phyloP scores from a whole-genome alignment of 2,797 vertebrate genomes.

The Rhynchonycteris naso region DNA sequence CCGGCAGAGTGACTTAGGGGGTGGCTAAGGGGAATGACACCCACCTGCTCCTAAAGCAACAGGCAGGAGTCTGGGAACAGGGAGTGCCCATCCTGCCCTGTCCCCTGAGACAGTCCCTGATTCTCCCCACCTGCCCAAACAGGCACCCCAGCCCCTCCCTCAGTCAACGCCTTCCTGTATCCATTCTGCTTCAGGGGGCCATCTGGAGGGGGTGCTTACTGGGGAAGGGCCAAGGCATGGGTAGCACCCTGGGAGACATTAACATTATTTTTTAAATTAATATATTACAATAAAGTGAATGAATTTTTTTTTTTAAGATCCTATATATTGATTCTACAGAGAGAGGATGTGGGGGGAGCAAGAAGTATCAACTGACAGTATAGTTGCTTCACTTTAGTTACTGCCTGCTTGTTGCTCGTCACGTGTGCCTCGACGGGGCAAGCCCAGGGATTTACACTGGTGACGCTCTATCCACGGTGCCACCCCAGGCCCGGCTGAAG shows the following conservation, averaged over 20 bases:
- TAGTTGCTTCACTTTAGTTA: too few species aligned
- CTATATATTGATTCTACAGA: too few species aligned
- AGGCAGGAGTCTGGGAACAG: not conserved
- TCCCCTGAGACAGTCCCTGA: slow-evolving; percentile 48
- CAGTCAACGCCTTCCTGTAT: slow-evolving; percentile 52
- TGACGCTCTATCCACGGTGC: too few species aligned
- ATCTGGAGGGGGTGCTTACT: not conserved
- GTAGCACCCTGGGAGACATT: not conserved
- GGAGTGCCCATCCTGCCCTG: not conserved
- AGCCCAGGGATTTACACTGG: too few species aligned
- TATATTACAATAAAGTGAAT: not conserved
- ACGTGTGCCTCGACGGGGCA: too few species aligned
- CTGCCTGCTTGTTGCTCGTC: too few species aligned
- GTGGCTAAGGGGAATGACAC: not conserved
- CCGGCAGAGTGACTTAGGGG: not conserved
- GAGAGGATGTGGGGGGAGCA: too few species aligned
- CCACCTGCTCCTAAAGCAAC: not conserved
- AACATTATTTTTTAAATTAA: not conserved
- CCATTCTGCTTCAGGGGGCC: not conserved
- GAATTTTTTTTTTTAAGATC: too few species aligned
- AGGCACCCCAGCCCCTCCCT: not conserved
- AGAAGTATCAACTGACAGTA: too few species aligned
- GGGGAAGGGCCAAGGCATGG: not conserved
- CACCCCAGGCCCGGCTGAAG: not conserved
- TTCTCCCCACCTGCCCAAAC: slow-evolving; percentile 54